A percentile compares a stretch with the other conserved stretches of the same genome.
Conservation (phyloP, 2,113 vertebrate genomes). For the Oceanites oceanicus region DNA sequence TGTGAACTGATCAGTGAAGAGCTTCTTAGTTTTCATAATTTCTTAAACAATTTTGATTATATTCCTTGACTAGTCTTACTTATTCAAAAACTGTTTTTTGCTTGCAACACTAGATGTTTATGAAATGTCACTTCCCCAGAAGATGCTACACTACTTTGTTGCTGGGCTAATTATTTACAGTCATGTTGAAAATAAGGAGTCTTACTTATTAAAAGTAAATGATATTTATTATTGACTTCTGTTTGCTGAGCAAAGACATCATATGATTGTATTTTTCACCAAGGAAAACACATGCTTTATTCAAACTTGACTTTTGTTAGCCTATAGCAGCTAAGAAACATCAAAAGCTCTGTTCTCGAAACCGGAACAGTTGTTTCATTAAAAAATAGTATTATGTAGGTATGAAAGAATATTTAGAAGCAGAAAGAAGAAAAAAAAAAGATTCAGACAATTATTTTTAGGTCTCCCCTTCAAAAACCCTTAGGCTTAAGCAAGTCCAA, state of each 20-base stretch:
- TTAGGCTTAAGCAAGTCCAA: not conserved
- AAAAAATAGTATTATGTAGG: not conserved
- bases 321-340: slow-evolving; percentile 4
- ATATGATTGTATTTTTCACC: not conserved
- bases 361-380: not conserved
- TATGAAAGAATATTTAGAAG: not conserved
- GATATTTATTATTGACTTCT: slow-evolving; percentile 4
- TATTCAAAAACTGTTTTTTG: not conserved
- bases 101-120: not conserved
- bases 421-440: not conserved
- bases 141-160: not conserved
- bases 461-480: not conserved
- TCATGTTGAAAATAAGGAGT: not conserved
- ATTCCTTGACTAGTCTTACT: not conserved
- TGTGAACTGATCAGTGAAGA: not conserved
- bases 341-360: slow-evolving; percentile 4
- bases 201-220: slow-evolving; percentile 36
- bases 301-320: slow-evolving; percentile 4
- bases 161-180: not conserved
- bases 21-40: not conserved
- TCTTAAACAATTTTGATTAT: not conserved
- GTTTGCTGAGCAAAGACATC: slow-evolving; percentile 2
- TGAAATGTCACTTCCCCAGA: not conserved
- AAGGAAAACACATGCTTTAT: not conserved
- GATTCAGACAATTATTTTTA: not conserved